Evolutionary conservation across 1,140 invertebrate species (phyloP).

Genomic region (Adoxophyes honmai): DNA sequence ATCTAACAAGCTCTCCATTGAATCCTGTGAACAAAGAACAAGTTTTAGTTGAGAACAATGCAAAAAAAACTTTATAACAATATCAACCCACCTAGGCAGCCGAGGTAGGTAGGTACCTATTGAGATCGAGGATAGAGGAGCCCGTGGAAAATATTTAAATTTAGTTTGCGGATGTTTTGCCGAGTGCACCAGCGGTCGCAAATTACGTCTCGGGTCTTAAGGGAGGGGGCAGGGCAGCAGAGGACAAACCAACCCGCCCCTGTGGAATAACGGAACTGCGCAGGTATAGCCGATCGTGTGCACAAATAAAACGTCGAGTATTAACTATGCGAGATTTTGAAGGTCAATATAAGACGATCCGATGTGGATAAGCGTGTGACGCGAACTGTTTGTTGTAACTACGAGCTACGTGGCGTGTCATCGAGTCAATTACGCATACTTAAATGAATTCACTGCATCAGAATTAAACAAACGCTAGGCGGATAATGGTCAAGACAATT

Average conservation of each 20-base stretch:
- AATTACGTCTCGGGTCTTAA: slow-evolving; percentile 6
- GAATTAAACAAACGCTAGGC: too few relatives aligned
- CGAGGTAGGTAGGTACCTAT: too few relatives aligned
- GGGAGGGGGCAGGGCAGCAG: neutral
- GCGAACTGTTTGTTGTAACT: slow-evolving; percentile 10
- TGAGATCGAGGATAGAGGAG: too few relatives aligned
- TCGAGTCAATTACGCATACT: neutral
- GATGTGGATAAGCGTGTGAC: neutral
- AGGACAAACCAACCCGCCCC: neutral
- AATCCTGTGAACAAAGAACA: slow-evolving; percentile 52
- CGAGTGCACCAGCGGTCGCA: slow-evolving; percentile 3
- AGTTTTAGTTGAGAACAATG: slow-evolving; percentile 14
- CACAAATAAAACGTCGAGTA: slow-evolving; percentile 11
- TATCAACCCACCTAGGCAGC: neutral
- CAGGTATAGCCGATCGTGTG: slow-evolving; percentile 14
- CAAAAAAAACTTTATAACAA: neutral
- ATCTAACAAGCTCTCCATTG: slow-evolving; percentile 53
- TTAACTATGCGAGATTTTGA: neutral
- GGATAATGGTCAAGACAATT: too few relatives aligned
- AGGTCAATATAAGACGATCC: neutral
- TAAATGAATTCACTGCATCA: neutral
- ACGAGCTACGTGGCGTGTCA: neutral
- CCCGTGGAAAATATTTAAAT: neutral
- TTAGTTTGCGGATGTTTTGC: neutral
- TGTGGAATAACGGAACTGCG: slow-evolving; percentile 16